phyloP scores from a whole-genome alignment of 2,113 vertebrate species.

The Sterna hirundo region DNA sequence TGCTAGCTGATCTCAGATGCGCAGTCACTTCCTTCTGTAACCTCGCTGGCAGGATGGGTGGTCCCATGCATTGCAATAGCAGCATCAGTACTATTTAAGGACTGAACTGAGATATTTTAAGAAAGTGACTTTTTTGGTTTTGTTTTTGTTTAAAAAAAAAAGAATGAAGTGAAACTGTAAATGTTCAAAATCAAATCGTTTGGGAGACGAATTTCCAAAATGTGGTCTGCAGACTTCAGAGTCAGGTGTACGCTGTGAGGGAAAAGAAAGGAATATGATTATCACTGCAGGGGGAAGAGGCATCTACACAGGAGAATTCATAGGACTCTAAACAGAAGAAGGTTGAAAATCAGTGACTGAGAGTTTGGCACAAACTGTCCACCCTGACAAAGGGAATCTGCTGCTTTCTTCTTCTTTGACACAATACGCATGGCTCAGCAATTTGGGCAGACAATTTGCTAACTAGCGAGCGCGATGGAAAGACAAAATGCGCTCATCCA shows the following conservation, averaged over 20 bases:
- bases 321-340: background rate
- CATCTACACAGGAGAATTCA: background rate
- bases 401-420: background rate
- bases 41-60: background rate
- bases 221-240: background rate
- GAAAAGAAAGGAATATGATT: background rate
- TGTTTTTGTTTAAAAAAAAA: background rate
- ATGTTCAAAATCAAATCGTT: background rate
- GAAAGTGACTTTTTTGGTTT: background rate
- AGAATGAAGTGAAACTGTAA: background rate
- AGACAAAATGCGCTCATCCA: background rate
- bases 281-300: background rate
- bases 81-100: background rate
- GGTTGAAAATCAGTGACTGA: background rate
- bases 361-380: background rate
- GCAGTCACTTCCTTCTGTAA: background rate
- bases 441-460: background rate
- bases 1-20: background rate
- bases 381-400: background rate
- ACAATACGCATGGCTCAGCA: background rate
- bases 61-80: background rate
- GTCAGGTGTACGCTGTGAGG: background rate
- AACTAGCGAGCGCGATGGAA: background rate
- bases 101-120: background rate
- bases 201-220: background rate